phyloP scores from a whole-genome alignment of 2,888 invertebrate species.

The Xestoiulus laeticollis region DNA sequence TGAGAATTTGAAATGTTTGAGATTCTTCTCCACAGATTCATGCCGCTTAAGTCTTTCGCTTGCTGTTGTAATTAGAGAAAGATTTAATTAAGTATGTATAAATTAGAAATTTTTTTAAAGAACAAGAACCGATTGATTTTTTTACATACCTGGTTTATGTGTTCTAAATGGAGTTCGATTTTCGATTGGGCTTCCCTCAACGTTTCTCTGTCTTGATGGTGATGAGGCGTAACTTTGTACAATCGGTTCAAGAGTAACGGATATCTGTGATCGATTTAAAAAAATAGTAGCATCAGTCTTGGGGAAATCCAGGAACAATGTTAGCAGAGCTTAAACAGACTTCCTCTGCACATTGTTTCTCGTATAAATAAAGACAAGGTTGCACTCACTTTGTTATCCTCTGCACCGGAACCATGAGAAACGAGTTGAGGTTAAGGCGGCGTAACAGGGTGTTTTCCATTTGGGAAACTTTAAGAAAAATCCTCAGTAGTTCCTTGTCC shows the following conservation, averaged over 20 bases:
- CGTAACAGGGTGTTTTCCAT: constrained; percentile 93
- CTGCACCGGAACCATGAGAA: constrained; percentile 97
- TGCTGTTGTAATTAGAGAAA: constrained; percentile 80
- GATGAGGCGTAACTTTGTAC: constrained; percentile 86
- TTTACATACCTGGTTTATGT: constrained; percentile 80
- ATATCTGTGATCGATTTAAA: constrained; percentile 68
- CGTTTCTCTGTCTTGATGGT: constrained; percentile 80
- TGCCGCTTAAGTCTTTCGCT: constrained; percentile 87
- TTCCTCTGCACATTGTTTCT: too few relatives aligned
- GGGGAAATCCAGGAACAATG: not conserved
- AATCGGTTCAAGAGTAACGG: constrained; percentile 89
- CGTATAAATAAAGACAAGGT: not conserved
- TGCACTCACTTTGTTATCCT: constrained; percentile 81
- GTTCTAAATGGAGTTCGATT: constrained; percentile 90
- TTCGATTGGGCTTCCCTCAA: constrained; percentile 88
- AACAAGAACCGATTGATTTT: not conserved
- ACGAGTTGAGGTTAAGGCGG: constrained; percentile 96
- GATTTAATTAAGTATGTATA: too few relatives aligned
- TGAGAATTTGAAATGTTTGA: constrained; percentile 75
- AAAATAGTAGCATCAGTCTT: not conserved
- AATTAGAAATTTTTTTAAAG: not conserved
- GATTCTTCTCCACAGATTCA: constrained; percentile 87
- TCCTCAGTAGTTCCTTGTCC: constrained; percentile 91
- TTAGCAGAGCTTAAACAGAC: too few relatives aligned
- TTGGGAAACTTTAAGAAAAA: constrained; percentile 94